Evolutionary conservation across 2,888 invertebrate genomes (phyloP).

Genomic region (Dusona sp.): DNA sequence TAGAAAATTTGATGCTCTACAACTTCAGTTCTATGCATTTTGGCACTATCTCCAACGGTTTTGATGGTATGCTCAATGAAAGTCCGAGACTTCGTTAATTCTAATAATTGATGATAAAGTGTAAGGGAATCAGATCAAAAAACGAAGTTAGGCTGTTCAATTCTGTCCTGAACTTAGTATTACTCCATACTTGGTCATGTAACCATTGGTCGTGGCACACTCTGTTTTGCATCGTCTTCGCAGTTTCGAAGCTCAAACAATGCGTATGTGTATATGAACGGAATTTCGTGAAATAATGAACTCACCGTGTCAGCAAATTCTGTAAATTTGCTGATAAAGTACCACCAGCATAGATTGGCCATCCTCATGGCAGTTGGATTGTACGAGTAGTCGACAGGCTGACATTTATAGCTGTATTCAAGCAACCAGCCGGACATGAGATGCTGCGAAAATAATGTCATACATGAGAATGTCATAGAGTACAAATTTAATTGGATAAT

Average conservation of each 20-base stretch:
- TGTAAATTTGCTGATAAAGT: constrained; percentile 95
- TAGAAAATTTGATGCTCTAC: constrained; percentile 7
- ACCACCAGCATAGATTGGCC: constrained; percentile 95
- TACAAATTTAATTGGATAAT: too few species aligned
- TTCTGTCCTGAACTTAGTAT: neutral
- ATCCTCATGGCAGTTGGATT: constrained; percentile 90
- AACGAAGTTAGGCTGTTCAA: neutral
- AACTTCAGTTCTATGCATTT: neutral
- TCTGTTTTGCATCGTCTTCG: neutral
- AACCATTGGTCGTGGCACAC: neutral
- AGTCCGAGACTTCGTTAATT: neutral
- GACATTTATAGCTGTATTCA: constrained; percentile 96
- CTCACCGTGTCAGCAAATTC: constrained; percentile 94
- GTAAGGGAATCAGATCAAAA: neutral
- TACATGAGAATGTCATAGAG: neutral
- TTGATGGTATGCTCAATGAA: neutral
- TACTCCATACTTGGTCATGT: neutral
- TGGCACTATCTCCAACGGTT: neutral
- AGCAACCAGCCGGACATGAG: constrained; percentile 96
- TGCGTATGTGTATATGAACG: neutral
- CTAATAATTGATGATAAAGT: neutral
- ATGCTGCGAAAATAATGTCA: constrained; percentile 88
- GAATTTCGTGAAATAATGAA: constrained; percentile 30
- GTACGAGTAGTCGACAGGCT: constrained; percentile 97
- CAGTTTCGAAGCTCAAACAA: neutral